A percentile compares a stretch with the other conserved stretches of the same genome.
phyloP scores from a whole-genome alignment of 1,140 invertebrate genomes.

The Pararge aegeria region DNA sequence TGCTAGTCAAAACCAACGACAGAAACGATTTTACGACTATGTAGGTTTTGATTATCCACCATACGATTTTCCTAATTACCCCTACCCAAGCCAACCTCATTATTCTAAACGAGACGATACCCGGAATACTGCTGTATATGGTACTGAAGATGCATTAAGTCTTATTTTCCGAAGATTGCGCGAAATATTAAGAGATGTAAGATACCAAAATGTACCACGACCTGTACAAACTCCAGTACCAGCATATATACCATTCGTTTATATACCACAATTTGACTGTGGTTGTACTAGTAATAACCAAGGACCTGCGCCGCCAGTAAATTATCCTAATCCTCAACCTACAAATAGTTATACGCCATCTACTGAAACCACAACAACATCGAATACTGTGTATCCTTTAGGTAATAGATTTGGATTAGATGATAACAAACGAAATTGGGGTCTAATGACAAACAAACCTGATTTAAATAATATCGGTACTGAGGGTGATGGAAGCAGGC shows the following conservation, averaged over 20 bases:
- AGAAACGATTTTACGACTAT: conserved; percentile 58
- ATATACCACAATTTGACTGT: conserved; percentile 43
- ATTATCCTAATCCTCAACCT: conserved; percentile 12
- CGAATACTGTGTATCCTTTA: conserved; percentile 1
- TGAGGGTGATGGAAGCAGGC: conserved; percentile 41
- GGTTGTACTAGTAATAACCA: conserved; percentile 26
- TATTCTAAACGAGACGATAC: conserved; percentile 43
- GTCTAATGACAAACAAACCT: conserved; percentile 13
- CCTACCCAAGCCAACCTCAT: conserved; percentile 6
- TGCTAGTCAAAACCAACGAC: conserved; percentile 32
- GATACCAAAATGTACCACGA: conserved; percentile 31
- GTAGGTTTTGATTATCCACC: conserved; percentile 12
- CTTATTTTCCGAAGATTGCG: conserved; percentile 49
- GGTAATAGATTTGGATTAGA: conserved; percentile 33
- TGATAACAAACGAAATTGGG: conserved; percentile 41
- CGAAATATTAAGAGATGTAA: conserved; percentile 38
- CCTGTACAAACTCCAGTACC: too few species aligned
- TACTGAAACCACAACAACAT: conserved; percentile 19
- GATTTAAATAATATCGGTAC: not conserved
- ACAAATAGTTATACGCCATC: not conserved
- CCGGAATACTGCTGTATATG: conserved; percentile 34
- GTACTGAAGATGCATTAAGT: conserved; percentile 38
- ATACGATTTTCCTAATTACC: conserved; percentile 33
- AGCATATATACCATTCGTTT: too few species aligned
- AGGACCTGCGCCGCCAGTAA: conserved; percentile 1